Evolutionary conservation across 2,888 invertebrate genomes (phyloP).

Genomic region (Ormyrus rosae): DNA sequence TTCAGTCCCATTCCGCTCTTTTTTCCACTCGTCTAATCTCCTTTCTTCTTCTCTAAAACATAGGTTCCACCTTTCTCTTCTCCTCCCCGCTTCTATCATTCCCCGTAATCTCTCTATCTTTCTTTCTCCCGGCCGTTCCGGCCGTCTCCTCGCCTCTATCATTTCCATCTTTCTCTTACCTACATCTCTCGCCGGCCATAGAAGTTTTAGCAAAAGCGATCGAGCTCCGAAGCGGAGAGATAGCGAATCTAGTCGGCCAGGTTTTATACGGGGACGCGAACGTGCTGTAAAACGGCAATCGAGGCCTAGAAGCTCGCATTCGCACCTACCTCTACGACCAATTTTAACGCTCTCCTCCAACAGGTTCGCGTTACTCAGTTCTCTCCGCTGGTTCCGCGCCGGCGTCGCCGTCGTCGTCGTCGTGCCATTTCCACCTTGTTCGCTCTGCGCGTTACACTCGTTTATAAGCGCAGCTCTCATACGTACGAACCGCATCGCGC

Average conservation of each 20-base stretch:
- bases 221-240: constrained; percentile 1
- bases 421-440: no score
- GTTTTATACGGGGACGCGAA: constrained; percentile 3
- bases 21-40: no score
- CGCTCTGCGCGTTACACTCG: background rate
- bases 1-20: no score
- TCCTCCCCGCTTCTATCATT: no score
- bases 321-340: constrained; percentile 12
- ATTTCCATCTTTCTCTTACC: constrained; percentile 2
- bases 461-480: constrained; percentile 12
- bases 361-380: constrained; percentile 11
- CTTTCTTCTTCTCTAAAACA: no score
- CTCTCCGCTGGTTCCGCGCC: background rate
- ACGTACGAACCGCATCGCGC: background rate
- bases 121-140: background rate
- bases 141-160: background rate
- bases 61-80: no score
- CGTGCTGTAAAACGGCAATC: constrained; percentile 37
- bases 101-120: background rate
- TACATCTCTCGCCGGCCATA: background rate
- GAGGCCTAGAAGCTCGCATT: background rate
- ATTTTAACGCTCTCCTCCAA: constrained; percentile 22
- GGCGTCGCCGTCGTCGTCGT: no score
- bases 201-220: constrained; percentile 11
- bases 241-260: background rate